These are phyloP conservation scores for Achlya flavicornis DNA, from an alignment of 2,888 invertebrate species.

Conservation along the genomic window DNA sequence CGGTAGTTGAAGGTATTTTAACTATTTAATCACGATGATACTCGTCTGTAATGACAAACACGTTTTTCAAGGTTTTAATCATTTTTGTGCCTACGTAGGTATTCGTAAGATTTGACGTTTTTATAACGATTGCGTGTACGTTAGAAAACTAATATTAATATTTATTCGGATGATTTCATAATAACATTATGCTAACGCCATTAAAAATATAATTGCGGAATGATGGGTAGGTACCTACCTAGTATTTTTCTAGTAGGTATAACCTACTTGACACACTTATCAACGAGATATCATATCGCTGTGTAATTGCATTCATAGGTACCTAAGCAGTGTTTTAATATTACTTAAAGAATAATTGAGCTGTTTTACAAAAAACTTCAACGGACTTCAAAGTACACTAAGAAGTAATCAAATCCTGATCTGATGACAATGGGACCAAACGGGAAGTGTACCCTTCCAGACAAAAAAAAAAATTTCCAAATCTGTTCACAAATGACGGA, in stretches of 20 bases:
- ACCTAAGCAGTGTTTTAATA: not conserved
- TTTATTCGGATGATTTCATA: not conserved
- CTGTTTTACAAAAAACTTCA: no score
- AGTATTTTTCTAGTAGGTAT: not conserved
- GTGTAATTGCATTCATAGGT: slow-evolving; percentile 6
- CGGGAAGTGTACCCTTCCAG: no score
- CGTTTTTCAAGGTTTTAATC: slow-evolving; percentile 45
- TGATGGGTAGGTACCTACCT: no score
- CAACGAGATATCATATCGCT: slow-evolving; percentile 7
- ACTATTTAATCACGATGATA: slow-evolving; percentile 1
- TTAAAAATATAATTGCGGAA: not conserved
- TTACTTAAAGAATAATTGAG: no score
- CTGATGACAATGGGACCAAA: no score
- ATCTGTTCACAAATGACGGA: no score
- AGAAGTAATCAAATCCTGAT: no score
- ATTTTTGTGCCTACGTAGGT: slow-evolving; percentile 21
- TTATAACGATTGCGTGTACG: slow-evolving; percentile 6
- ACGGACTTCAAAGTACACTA: no score
- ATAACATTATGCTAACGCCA: not conserved
- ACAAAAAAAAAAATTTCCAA: no score
- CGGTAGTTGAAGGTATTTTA: slow-evolving; percentile 10
- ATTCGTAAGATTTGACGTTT: slow-evolving; percentile 4
- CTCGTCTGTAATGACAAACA: slow-evolving; percentile 34
- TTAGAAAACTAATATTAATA: not conserved
- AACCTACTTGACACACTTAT: slow-evolving; percentile 10